A percentile compares a stretch with the other conserved stretches of the same genome.
These are phyloP conservation scores for Tenthredo notha DNA, from an alignment of 2,888 invertebrate species.

Conservation along the genomic window DNA sequence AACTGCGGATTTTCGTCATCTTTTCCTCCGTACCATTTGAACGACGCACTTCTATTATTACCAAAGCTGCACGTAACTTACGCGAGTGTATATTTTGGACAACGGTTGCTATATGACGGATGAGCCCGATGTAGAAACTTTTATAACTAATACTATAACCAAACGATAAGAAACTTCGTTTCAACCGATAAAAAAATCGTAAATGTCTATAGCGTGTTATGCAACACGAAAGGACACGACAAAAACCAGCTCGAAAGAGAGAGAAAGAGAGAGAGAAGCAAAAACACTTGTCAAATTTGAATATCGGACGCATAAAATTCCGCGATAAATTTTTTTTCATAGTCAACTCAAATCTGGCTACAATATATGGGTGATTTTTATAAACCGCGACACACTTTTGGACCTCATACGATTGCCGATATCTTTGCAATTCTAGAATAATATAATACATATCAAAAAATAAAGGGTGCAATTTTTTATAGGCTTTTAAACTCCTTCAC, in stretches of 20 bases:
- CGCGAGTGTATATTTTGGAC: background rate
- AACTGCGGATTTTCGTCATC: background rate
- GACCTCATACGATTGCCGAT: background rate
- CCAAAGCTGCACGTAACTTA: background rate
- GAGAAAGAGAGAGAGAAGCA: background rate
- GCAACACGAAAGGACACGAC: slow-evolving; percentile 19
- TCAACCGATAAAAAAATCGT: slow-evolving; percentile 27
- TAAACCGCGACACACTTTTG: background rate
- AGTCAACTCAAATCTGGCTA: background rate
- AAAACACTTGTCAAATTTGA: slow-evolving; percentile 50
- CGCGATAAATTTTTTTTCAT: slow-evolving; percentile 35
- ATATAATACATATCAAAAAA: background rate
- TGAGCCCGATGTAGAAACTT: slow-evolving; percentile 31
- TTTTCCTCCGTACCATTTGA: background rate
- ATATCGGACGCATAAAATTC: slow-evolving; percentile 49
- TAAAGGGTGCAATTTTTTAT: background rate
- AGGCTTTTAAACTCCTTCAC: background rate
- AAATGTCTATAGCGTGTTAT: slow-evolving; percentile 1
- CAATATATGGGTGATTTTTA: background rate
- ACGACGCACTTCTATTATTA: slow-evolving; percentile 1
- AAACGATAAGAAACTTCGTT: background rate
- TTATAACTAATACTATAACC: slow-evolving; percentile 6
- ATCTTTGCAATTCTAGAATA: no score
- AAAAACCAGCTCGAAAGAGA: background rate
- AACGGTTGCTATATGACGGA: slow-evolving; percentile 9